A percentile compares a stretch with the other conserved stretches of the same genome.
Conservation (phyloP, 2,888 invertebrate genomes). For the Chymomyza procnemis region DNA sequence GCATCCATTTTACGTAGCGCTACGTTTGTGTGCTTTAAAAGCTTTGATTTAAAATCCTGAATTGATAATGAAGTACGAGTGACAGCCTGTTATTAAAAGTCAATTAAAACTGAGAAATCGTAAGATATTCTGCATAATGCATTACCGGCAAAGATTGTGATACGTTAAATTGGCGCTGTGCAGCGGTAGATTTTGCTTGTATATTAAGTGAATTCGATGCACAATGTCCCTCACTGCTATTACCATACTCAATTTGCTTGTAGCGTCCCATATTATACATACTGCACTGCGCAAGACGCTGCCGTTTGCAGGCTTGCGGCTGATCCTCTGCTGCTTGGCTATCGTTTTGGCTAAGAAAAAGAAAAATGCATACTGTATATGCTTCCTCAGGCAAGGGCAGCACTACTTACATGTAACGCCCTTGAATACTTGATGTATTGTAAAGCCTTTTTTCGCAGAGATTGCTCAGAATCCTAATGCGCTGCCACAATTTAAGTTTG, state of each 20-base stretch:
- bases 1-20: conserved; percentile 50
- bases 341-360: conserved; percentile 14
- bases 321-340: conserved; percentile 11
- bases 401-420: not conserved
- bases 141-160: conserved; percentile 59
- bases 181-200: conserved; percentile 65
- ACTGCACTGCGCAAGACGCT: conserved; percentile 53
- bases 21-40: conserved; percentile 75
- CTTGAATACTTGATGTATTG: conserved; percentile 5
- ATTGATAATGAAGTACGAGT: conserved; percentile 74
- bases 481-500: conserved; percentile 65
- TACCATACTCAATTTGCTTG: not conserved
- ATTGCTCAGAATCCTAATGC: conserved; percentile 58
- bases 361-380: not conserved
- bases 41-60: conserved; percentile 67
- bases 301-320: conserved; percentile 35
- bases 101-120: too few species aligned
- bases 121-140: too few species aligned
- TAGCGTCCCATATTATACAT: conserved; percentile 39
- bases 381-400: not conserved
- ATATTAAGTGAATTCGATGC: conserved; percentile 12
- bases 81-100: conserved; percentile 52
- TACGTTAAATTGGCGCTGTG: conserved; percentile 41
- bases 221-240: conserved; percentile 7
- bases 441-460: not conserved